Evolutionary conservation across 92 coral and sea anemone genomes (phyloP).

Genomic region (Phenganax subtilis): DNA sequence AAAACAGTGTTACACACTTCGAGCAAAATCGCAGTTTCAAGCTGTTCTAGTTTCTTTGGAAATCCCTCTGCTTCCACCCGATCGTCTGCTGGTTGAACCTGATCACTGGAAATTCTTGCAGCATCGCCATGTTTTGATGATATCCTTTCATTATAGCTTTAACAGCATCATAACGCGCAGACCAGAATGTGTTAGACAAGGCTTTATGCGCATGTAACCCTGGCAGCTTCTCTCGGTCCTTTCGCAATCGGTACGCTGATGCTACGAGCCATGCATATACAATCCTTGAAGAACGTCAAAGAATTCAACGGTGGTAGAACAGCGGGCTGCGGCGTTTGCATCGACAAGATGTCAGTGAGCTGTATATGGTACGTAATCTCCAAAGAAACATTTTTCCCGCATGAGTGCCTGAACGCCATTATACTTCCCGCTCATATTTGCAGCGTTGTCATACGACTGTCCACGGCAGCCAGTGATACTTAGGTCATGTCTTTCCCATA

Average conservation of each 20-base stretch:
- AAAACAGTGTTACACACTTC: conserved; percentile 6
- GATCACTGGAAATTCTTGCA: conserved; percentile 9
- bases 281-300: conserved; percentile 18
- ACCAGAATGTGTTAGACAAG: conserved; percentile 13
- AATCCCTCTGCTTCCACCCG: conserved; percentile 21
- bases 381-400: neutral
- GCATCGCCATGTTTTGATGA: neutral
- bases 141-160: conserved; percentile 10
- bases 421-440: conserved; percentile 12
- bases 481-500: neutral
- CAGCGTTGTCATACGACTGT: conserved; percentile 4
- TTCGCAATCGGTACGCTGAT: conserved; percentile 23
- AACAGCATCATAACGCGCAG: conserved; percentile 25
- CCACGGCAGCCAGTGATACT: neutral
- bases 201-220: conserved; percentile 7
- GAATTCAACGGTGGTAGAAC: conserved; percentile 11
- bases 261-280: conserved; percentile 24
- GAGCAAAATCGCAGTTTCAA: conserved; percentile 22
- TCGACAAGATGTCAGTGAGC: conserved; percentile 9
- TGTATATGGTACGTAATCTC: conserved; percentile 5
- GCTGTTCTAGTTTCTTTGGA: conserved; percentile 15
- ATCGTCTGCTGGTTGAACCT: conserved; percentile 15
- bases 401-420: conserved; percentile 21
- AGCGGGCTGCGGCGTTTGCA: neutral
- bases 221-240: conserved; percentile 23